These are phyloP conservation scores for Zaprionus capensis DNA, from an alignment of 1,140 invertebrate species.

Conservation along the genomic window DNA sequence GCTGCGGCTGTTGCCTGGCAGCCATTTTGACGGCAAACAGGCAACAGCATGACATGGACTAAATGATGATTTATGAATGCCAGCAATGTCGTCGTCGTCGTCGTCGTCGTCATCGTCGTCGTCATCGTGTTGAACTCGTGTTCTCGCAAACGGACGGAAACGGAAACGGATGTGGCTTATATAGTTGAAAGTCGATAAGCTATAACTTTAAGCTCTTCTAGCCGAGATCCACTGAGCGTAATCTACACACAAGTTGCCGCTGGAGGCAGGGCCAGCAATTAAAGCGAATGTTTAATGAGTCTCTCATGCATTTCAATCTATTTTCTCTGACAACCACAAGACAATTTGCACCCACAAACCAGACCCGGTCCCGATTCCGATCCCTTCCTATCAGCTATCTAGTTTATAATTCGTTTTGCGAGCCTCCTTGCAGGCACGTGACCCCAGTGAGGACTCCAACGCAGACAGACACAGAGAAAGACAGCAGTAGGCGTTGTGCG, in stretches of 20 bases:
- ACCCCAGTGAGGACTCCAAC: conserved; percentile 10
- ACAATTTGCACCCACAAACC: conserved; percentile 15
- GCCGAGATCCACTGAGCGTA: neutral
- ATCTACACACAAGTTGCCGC: neutral
- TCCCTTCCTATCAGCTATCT: neutral
- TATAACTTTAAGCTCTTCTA: conserved; percentile 11
- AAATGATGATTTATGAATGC: conserved; percentile 72
- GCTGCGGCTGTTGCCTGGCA: conserved; percentile 32
- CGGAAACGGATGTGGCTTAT: neutral
- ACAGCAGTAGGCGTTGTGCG: neutral
- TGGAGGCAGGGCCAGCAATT: conserved; percentile 19
- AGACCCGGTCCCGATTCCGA: neutral
- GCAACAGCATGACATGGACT: conserved; percentile 65
- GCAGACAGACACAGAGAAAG: neutral
- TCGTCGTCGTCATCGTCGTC: too few relatives aligned
- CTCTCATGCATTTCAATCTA: conserved; percentile 7
- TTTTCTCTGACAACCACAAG: conserved; percentile 15
- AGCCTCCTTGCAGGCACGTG: conserved; percentile 28
- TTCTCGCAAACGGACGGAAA: neutral
- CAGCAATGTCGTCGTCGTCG: neutral
- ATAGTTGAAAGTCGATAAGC: conserved; percentile 8
- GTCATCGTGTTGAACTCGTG: neutral
- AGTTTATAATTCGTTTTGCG: conserved; percentile 31
- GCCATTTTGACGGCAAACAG: conserved; percentile 59
- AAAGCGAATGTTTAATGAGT: conserved; percentile 24